Evolutionary conservation across 2,113 vertebrate species (phyloP).

Genomic region (Phaetusa simplex): DNA sequence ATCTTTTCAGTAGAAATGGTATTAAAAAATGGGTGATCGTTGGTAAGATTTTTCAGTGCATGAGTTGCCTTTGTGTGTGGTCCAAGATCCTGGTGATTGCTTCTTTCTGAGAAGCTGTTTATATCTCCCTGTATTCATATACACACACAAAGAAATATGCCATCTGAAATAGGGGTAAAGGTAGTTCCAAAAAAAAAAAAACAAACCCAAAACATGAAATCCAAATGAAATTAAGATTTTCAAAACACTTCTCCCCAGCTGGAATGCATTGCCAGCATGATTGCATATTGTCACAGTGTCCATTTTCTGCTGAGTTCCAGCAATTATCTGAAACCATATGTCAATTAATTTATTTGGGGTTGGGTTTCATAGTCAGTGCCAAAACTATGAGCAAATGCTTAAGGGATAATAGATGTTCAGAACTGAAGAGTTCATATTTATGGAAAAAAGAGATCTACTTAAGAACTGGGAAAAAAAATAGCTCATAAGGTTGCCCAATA

Average conservation of each 20-base stretch:
- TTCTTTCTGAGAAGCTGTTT: background rate
- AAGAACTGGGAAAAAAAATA: background rate
- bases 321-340: background rate
- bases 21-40: background rate
- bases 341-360: background rate
- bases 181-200: background rate
- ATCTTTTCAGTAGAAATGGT: background rate
- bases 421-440: background rate
- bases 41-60: background rate
- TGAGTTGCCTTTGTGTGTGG: background rate
- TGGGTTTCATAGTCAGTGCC: background rate
- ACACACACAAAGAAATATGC: background rate
- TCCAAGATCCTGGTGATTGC: background rate
- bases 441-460: background rate
- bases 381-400: background rate
- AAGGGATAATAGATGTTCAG: background rate
- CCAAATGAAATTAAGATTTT: background rate
- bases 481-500: background rate
- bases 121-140: background rate
- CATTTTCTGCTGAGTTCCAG: background rate
- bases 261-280: background rate
- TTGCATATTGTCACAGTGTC: background rate
- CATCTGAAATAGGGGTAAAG: background rate
- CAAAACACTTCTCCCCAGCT: background rate
- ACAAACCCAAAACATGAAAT: background rate